Evolutionary conservation across 2,113 vertebrate genomes (phyloP), one percentile per base, ranked within the genome.

Genomic region (Poecilia latipinna): DNA sequence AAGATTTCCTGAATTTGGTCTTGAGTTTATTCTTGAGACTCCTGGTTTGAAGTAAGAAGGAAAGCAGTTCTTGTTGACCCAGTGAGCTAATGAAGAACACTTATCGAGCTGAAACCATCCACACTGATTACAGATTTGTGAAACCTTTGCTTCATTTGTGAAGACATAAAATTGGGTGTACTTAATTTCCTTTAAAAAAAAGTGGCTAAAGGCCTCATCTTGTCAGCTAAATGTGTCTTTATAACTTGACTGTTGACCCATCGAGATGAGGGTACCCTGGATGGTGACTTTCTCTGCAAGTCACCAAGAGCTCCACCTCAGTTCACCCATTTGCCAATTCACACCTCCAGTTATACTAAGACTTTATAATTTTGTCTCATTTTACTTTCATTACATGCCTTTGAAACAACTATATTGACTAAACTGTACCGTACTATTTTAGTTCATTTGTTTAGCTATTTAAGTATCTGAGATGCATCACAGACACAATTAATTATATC

Each of bases 241-340:
- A 15, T 12, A 42, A 42, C 39, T 42, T 15, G 4, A 10, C 0
- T 37, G 10, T 37, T 37, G 24, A 65, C n/a, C 22, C 0, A 0
- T 39, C 29, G 31, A 70, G 12, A 71, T 31, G 0, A 24, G 28
- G 31, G 13, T 61, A 60, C 71, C 42, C 42, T 19, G 15, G 29
- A 28, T 28, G 35, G 51, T 64, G 65, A 74, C 57, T 67, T 74
- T 70, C 65, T 44, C 12, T 64, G 57, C 33, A 8, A 65, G 8
- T n/a, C 57, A n/a, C 63, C 17, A 51, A 51, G 15, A 51, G 48
- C 15, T 51, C 5, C 13, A 17, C 19, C 13, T 22, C 48, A 51
- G 48, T 51, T 51, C 15, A 22, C 48, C 48, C 19, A 51, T 17
- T 51, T 51, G 13, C 19, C 48, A 51, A 22, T 51, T 51, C 48